phyloP scores from a whole-genome alignment of 2,888 invertebrate species.

The Pseudococcus jackbeardsleyi region DNA sequence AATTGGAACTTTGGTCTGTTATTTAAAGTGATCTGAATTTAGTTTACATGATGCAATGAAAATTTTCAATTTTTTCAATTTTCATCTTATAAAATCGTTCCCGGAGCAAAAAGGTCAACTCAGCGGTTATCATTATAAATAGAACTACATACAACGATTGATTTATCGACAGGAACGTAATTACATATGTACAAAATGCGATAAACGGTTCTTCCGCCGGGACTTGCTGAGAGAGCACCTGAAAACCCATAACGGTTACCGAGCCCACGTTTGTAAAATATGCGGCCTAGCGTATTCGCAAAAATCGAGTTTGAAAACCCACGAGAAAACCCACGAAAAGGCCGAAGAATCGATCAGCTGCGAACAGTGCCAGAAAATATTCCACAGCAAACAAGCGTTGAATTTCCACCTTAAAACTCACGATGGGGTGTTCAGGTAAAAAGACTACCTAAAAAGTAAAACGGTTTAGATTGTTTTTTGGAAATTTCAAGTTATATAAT shows the following conservation, averaged over 20 bases:
- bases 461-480: too few relatives aligned
- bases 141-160: neutral
- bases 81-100: too few relatives aligned
- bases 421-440: slow-evolving; percentile 64
- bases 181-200: slow-evolving; percentile 66
- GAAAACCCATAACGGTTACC: slow-evolving; percentile 66
- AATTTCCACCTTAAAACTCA: slow-evolving; percentile 67
- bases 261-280: slow-evolving; percentile 65
- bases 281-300: slow-evolving; percentile 67
- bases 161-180: slow-evolving; percentile 58
- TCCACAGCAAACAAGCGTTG: slow-evolving; percentile 67
- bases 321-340: slow-evolving; percentile 66
- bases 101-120: too few relatives aligned
- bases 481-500: neutral
- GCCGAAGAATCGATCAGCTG: slow-evolving; percentile 64
- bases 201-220: slow-evolving; percentile 66
- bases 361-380: slow-evolving; percentile 67
- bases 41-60: too few relatives aligned
- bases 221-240: slow-evolving; percentile 67
- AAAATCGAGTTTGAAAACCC: slow-evolving; percentile 66
- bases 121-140: neutral
- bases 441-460: neutral
- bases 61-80: too few relatives aligned
- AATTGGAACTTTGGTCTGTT: too few relatives aligned
- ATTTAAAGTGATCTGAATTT: too few relatives aligned